Evolutionary conservation across 2,797 vertebrate genomes (phyloP).

Genomic region (Diplodus sargus): DNA sequence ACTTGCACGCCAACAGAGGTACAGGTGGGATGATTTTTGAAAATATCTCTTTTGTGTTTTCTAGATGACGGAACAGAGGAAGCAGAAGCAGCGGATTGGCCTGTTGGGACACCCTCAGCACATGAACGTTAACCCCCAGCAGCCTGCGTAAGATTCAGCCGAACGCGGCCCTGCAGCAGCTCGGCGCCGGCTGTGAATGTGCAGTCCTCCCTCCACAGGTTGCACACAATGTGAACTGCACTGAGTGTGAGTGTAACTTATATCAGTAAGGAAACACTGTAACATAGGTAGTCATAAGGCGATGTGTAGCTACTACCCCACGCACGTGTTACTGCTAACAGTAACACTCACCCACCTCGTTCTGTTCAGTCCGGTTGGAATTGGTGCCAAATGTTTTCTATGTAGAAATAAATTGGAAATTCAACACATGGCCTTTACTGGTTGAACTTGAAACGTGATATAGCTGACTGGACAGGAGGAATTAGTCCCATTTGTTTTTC

Average conservation of each 20-base stretch:
- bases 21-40: constrained; percentile 49
- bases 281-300: constrained; percentile 73
- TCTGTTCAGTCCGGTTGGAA: constrained; percentile 55
- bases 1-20: constrained; percentile 16
- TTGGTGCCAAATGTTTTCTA: constrained; percentile 81
- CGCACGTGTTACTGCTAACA: constrained; percentile 49
- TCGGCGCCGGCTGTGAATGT: background rate
- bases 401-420: constrained; percentile 64
- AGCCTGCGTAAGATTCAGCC: constrained; percentile 86
- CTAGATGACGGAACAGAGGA: constrained; percentile 99
- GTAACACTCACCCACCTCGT: constrained; percentile 51
- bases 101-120: constrained; percentile 96
- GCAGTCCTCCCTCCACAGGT: constrained; percentile 25
- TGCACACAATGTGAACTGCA: constrained; percentile 39
- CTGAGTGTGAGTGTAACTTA: constrained; percentile 56
- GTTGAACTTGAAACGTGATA: constrained; percentile 84
- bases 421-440: constrained; percentile 86
- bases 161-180: background rate
- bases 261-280: constrained; percentile 69
- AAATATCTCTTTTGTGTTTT: constrained; percentile 32
- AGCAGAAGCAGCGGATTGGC: constrained; percentile 98
- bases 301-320: constrained; percentile 70
- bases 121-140: constrained; percentile 96
- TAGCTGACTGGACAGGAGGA: constrained; percentile 86
- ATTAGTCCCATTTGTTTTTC: constrained; percentile 42